Conservation (phyloP, 1,140 invertebrate species). For the Glossosoma conforme region DNA sequence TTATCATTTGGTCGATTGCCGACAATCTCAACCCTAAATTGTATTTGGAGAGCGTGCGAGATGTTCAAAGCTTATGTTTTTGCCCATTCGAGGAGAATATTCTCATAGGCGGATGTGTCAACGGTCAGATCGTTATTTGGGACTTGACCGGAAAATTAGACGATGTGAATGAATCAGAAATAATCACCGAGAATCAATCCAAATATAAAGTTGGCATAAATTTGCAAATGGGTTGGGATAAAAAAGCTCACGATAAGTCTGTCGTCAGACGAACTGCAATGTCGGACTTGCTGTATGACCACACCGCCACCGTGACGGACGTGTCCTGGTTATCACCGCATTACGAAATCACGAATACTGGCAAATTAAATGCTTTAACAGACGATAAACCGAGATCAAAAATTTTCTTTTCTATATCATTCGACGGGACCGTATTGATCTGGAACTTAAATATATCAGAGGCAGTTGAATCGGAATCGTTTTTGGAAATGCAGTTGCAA, state of each 20-base stretch:
- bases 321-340: constrained; percentile 63
- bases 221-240: constrained; percentile 63
- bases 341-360: constrained; percentile 54
- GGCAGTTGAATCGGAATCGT: constrained; percentile 11
- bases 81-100: constrained; percentile 64
- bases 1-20: constrained; percentile 68
- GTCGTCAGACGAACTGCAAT: constrained; percentile 55
- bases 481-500: background rate
- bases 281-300: constrained; percentile 57
- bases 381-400: constrained; percentile 46
- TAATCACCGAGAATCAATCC: constrained; percentile 57
- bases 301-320: constrained; percentile 56
- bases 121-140: constrained; percentile 70
- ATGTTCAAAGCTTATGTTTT: constrained; percentile 59
- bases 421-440: constrained; percentile 63
- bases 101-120: constrained; percentile 63
- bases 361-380: constrained; percentile 45
- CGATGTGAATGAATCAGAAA: constrained; percentile 55
- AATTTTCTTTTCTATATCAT: constrained; percentile 60
- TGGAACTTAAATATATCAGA: constrained; percentile 59
- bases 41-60: constrained; percentile 59
- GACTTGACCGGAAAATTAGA: constrained; percentile 64
- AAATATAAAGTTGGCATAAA: constrained; percentile 55
- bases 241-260: constrained; percentile 51
- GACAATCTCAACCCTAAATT: constrained; percentile 66